Conservation (phyloP, 2,888 invertebrate genomes). For the Adelognathus sp. region DNA sequence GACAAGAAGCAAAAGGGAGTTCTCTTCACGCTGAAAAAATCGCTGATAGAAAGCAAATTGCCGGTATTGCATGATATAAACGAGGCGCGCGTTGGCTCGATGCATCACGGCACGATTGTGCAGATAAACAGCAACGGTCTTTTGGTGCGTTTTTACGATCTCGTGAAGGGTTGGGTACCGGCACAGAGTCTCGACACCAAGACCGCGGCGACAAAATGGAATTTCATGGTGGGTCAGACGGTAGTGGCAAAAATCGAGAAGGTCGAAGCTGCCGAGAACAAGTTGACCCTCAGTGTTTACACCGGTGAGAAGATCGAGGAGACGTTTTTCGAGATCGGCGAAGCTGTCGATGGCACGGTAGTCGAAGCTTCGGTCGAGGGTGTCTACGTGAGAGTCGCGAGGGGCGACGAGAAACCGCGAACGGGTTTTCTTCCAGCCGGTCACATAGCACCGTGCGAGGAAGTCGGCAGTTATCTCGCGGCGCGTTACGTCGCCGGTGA, state of each 20-base stretch:
- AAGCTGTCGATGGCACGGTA: slow-evolving; percentile 71
- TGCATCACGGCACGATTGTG: slow-evolving; percentile 84
- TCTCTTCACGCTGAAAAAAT: slow-evolving; percentile 86
- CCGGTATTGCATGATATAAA: slow-evolving; percentile 82
- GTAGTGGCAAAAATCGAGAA: slow-evolving; percentile 69
- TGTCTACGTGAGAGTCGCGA: slow-evolving; percentile 68
- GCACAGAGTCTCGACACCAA: slow-evolving; percentile 76
- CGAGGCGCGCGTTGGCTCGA: slow-evolving; percentile 82
- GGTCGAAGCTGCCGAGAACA: slow-evolving; percentile 56
- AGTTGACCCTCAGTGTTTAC: slow-evolving; percentile 59
- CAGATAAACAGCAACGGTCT: slow-evolving; percentile 82
- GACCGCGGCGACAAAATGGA: slow-evolving; percentile 76
- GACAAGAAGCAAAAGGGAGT: slow-evolving; percentile 81
- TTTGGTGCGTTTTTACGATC: slow-evolving; percentile 84
- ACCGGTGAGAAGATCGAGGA: slow-evolving; percentile 30
- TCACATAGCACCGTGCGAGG: slow-evolving; percentile 73
- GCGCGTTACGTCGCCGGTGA: slow-evolving; percentile 70
- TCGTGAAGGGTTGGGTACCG: slow-evolving; percentile 83
- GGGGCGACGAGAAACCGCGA: slow-evolving; percentile 30
- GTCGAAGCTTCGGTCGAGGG: slow-evolving; percentile 71
- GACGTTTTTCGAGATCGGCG: slow-evolving; percentile 66
- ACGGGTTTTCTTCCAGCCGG: slow-evolving; percentile 75
- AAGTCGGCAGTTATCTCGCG: slow-evolving; percentile 70
- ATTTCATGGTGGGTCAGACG: slow-evolving; percentile 85
- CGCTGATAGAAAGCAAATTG: slow-evolving; percentile 83